Base-by-base conservation (phyloP, 1,140 invertebrate species). In the Frieseomelitta varia region DNA sequence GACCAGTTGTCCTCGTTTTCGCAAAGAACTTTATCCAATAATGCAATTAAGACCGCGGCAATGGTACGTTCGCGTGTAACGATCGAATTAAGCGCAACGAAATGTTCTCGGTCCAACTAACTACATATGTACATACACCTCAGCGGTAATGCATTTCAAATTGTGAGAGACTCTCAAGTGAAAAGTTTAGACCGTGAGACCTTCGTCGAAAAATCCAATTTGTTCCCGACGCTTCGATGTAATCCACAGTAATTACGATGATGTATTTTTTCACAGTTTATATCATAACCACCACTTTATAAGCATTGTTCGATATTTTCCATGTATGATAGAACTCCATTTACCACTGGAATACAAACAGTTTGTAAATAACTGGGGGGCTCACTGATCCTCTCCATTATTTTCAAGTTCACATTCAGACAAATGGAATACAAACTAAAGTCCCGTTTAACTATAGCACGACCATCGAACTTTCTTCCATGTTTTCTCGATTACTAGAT, bases 41-140 rank as follows among this genome's bases (percentile, higher is more conserved):
- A 84, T 71, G 67, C 65, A 56, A 79, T 84, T 84, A 84, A 68
- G 34, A 81, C 30, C 30, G n/a, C 17, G 61, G 74, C 63, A 56
- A 56, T 67, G 34, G 39, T 63, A 77, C 34, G 74, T 68, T 82
- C 81, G 63, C 72, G 34, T 82, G 21, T 65, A 77, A 77, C 81
- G 30, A 84, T 84, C 56, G 81, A 84, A 71, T 84, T 72, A 84
- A 71, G 15, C 51, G 34, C 51, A 24, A 56, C 61, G 19, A 68
- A 68, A n/a, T 12, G 34, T 77, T 65, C 76, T 56, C 21, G 17
- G n/a, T 30, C 4, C 14, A 19, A 74, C 58, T 61, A 65, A 65
- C 14, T 56, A 56, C 0, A 17, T 56, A 17, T 55, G 4, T 17
- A 56, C 4, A 6, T 21, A 55, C 71, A 12, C 12, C n/a, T 1